phyloP scores from a whole-genome alignment of 2,113 vertebrate genomes.

The Triplophysa tibetana region DNA sequence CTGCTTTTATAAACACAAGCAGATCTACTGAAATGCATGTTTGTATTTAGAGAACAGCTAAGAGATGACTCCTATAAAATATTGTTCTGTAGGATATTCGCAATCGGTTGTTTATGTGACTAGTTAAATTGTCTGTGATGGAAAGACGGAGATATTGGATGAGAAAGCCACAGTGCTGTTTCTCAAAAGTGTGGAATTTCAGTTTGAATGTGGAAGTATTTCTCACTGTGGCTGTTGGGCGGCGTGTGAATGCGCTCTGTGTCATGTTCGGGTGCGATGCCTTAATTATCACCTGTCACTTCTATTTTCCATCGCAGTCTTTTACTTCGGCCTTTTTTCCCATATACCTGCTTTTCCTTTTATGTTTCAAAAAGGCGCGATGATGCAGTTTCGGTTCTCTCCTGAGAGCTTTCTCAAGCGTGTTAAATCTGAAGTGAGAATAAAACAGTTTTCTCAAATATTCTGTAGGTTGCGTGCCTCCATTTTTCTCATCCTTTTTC shows the following conservation, averaged over 20 bases:
- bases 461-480: too few relatives aligned
- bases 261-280: conserved; percentile 43
- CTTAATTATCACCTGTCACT: conserved; percentile 50
- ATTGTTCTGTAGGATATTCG: too few relatives aligned
- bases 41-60: background rate
- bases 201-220: conserved; percentile 13
- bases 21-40: conserved; percentile 30
- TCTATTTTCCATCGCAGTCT: background rate
- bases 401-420: background rate
- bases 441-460: too few relatives aligned
- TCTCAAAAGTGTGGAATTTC: conserved; percentile 9
- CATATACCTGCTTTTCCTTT: conserved; percentile 7
- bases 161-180: background rate
- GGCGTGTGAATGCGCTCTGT: background rate
- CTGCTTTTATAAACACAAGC: conserved; percentile 48
- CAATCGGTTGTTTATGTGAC: too few relatives aligned
- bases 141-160: background rate
- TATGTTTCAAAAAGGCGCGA: background rate
- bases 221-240: conserved; percentile 4
- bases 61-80: background rate
- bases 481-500: too few relatives aligned
- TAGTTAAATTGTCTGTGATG: background rate
- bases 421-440: background rate
- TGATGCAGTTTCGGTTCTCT: background rate
- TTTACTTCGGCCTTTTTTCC: conserved; percentile 7